phyloP scores from a whole-genome alignment of 2,797 vertebrate genomes.

The Pangasius macronema region DNA sequence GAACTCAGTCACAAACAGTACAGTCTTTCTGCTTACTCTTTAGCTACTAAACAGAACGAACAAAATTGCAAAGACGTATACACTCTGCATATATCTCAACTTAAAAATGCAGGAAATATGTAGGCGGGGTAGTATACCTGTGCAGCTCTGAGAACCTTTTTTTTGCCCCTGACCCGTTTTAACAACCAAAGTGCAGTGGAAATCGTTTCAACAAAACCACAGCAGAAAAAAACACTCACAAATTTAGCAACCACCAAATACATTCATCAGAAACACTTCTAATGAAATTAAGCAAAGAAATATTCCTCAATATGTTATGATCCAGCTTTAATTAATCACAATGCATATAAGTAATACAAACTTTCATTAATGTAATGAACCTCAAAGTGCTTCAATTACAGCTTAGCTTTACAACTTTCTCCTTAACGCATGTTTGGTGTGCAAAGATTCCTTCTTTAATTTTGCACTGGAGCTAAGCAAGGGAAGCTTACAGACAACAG shows the following conservation, averaged over 20 bases:
- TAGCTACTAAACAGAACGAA: neutral
- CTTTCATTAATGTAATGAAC: conserved; percentile 36
- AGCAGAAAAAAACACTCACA: neutral
- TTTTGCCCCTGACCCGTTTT: neutral
- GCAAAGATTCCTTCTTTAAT: neutral
- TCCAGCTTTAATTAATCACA: conserved; percentile 19
- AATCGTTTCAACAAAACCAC: conserved; percentile 1
- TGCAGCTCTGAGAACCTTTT: neutral
- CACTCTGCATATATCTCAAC: neutral
- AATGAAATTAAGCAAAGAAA: neutral
- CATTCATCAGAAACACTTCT: neutral
- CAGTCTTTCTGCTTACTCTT: neutral
- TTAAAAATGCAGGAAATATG: neutral
- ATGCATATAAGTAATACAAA: neutral
- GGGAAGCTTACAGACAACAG: no score
- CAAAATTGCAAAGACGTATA: neutral
- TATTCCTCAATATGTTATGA: neutral
- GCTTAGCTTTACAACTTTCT: neutral
- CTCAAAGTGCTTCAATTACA: neutral
- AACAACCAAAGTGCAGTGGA: neutral
- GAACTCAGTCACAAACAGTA: neutral
- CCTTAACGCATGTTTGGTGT: neutral
- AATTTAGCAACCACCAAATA: no score
- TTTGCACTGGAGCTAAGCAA: neutral
- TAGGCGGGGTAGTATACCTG: neutral